Conservation (phyloP, 2,888 invertebrate genomes). For the Campoplex nolae region DNA sequence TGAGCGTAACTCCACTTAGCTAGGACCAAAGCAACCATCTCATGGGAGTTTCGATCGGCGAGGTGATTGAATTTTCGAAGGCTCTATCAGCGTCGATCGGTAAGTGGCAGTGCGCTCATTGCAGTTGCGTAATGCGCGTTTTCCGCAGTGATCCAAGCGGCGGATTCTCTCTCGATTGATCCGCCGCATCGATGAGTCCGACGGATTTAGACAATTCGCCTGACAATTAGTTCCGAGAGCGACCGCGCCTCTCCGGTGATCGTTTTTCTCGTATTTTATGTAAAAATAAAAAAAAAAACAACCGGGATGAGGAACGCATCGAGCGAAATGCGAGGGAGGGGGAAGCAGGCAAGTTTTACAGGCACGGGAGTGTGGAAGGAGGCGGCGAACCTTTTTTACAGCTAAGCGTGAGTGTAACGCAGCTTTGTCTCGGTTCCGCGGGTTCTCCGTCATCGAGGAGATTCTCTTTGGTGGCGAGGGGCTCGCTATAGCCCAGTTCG, state of each 20-base stretch:
- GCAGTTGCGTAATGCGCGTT: conserved; percentile 49
- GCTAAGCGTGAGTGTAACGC: conserved; percentile 82
- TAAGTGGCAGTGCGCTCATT: conserved; percentile 33
- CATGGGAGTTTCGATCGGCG: conserved; percentile 15
- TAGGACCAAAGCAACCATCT: conserved; percentile 54
- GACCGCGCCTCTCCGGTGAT: too few relatives aligned
- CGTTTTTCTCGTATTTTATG: too few relatives aligned
- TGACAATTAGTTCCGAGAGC: too few relatives aligned
- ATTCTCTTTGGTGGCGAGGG: conserved; percentile 16
- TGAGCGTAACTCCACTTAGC: background rate
- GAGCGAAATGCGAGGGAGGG: too few relatives aligned
- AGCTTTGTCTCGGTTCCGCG: conserved; percentile 65
- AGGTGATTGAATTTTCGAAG: conserved; percentile 52
- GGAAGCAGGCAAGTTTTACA: background rate
- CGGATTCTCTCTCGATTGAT: too few relatives aligned
- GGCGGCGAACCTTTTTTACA: conserved; percentile 78
- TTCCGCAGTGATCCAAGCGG: conserved; percentile 22
- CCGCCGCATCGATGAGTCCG: too few relatives aligned
- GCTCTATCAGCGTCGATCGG: background rate
- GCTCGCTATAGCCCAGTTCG: conserved; percentile 50
- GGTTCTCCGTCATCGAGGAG: conserved; percentile 16
- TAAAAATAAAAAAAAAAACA: too few relatives aligned
- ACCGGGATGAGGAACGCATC: too few relatives aligned
- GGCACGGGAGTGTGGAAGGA: background rate
- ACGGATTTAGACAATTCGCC: too few relatives aligned